A percentile compares a stretch with the other conserved stretches of the same genome.
These are phyloP conservation scores for Serrognathus titanus DNA, from an alignment of 2,888 invertebrate genomes.

Conservation along the genomic window DNA sequence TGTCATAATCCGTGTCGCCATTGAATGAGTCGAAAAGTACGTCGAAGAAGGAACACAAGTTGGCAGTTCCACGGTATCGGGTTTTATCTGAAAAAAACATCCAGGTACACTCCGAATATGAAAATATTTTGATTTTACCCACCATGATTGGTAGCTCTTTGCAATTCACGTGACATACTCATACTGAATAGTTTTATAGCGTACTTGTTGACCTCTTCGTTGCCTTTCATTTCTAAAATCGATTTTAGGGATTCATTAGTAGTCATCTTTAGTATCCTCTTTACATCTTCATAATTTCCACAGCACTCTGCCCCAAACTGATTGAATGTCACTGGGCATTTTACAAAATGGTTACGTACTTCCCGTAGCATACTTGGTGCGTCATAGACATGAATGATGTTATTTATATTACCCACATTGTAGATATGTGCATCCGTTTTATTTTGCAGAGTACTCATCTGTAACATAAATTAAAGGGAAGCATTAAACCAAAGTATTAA, in stretches of 20 bases:
- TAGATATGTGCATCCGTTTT: constrained; percentile 5
- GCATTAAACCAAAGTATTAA: background rate
- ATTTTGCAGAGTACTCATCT: background rate
- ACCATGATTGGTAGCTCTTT: constrained; percentile 2
- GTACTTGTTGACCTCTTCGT: background rate
- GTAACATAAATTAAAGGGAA: background rate
- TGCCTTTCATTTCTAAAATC: too few relatives aligned
- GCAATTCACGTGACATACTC: constrained; percentile 4
- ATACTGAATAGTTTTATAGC: constrained; percentile 13
- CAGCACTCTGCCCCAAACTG: background rate
- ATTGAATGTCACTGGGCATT: background rate
- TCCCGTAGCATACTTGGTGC: background rate
- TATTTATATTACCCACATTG: constrained; percentile 4
- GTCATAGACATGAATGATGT: constrained; percentile 14
- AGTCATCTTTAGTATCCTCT: background rate
- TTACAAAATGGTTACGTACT: background rate
- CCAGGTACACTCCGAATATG: background rate
- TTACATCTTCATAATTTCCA: background rate
- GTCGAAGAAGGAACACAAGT: constrained; percentile 9
- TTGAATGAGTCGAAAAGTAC: constrained; percentile 11
- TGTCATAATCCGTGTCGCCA: background rate
- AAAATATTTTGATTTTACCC: background rate
- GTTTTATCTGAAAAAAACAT: constrained; percentile 3
- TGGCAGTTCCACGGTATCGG: constrained; percentile 4
- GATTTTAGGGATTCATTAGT: too few relatives aligned